Evolutionary conservation across 37 sponge, comb jelly and placozoan species (phyloP), one percentile per base, ranked within the genome.

Genomic region (Theonella swinhoei): DNA sequence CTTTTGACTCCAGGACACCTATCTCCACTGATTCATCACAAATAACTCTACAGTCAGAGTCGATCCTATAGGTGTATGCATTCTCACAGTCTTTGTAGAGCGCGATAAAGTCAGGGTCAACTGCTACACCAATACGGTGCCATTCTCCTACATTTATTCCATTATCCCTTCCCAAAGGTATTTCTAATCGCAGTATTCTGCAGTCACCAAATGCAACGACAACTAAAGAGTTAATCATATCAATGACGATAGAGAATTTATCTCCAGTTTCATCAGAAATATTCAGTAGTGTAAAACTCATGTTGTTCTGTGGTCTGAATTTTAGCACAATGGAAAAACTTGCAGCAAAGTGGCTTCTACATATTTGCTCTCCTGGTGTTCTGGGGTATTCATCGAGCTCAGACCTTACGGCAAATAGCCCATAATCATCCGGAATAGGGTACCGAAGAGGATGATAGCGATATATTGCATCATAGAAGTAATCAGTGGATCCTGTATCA

Each of bases 241-340:
- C 87, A 7, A 87, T 24, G 25, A 64, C 74, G 66, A 83, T 37
- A 26, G 85, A 34, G 7, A 83, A 34, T 29, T 77, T 32, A 8
- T 39, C 73, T 5, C 74, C 74, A 0, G 24, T 32, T 58, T n/a
- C 31, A 20, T 32, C 62, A 9, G 84, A 41, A 36, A 87, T 54
- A 20, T 83, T 74, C 30, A 89, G 58, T 26, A 89, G 68, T 0
- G 78, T 83, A n/a, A 83, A 40, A 33, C 69, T 40, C 36, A 24
- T 54, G 35, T 39, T 72, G 22, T 72, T 22, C 1, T 40, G 14
- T 5, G 61, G 36, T 35, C 40, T 42, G 28, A 89, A 74, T 39
- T 89, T 89, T 28, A 66, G 29, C 28, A 89, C 41, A 29, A 89
- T 63, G 26, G 89, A 89, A 62, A 63, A 89, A 3, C 62, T 22